Evolutionary conservation across 2,113 vertebrate genomes (phyloP).

Genomic region (Nanger granti): DNA sequence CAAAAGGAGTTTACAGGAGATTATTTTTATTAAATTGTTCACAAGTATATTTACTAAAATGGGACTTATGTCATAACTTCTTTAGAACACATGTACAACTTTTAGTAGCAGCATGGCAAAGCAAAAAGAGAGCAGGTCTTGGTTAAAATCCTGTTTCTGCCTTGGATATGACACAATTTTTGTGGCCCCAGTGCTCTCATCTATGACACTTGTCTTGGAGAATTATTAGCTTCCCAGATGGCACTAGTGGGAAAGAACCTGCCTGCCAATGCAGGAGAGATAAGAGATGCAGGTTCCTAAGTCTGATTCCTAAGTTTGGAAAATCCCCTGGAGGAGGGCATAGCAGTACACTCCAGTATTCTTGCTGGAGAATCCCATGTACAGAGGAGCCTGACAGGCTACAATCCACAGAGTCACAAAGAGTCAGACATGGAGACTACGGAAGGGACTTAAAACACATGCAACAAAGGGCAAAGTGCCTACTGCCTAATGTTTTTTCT

Average conservation of each 20-base stretch:
- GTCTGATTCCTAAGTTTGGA: background rate
- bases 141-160: background rate
- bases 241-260: background rate
- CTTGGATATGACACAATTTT: background rate
- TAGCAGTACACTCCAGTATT: background rate
- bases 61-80: background rate
- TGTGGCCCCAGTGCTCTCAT: background rate
- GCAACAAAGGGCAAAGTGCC: background rate
- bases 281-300: background rate
- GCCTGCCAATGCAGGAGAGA: background rate
- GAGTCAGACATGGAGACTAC: background rate
- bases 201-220: background rate
- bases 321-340: background rate
- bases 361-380: background rate
- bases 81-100: background rate
- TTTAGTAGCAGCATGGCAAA: background rate
- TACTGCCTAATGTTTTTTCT: background rate
- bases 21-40: background rate
- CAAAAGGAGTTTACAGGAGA: background rate
- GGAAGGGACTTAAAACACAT: background rate
- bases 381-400: background rate
- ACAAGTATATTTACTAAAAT: background rate
- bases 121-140: background rate
- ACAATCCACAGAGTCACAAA: background rate
- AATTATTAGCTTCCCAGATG: background rate